A percentile compares a stretch with the other conserved stretches of the same genome.
Evolutionary conservation across 2,113 vertebrate species (phyloP).

Genomic region (Amblyopsis rosae): DNA sequence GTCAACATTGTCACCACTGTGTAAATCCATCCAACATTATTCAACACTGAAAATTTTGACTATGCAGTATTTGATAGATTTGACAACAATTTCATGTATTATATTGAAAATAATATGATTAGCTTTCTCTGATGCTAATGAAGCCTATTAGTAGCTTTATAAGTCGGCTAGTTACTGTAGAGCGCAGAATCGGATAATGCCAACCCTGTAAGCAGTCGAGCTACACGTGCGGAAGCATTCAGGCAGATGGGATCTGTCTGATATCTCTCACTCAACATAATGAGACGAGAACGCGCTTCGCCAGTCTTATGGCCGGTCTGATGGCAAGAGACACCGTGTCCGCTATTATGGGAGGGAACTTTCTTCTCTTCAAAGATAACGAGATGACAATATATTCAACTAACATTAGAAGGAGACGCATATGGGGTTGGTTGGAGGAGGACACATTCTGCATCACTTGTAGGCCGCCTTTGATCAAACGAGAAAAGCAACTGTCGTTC

Average conservation of each 20-base stretch:
- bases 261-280: conserved; percentile 72
- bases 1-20: no score
- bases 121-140: no score
- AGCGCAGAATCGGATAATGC: no score
- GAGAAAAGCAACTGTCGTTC: conserved; percentile 66
- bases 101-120: no score
- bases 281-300: conserved; percentile 67
- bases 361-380: conserved; percentile 76
- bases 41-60: no score
- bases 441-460: conserved; percentile 60
- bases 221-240: conserved; percentile 58
- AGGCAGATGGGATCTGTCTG: conserved; percentile 73
- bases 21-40: no score
- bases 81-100: no score
- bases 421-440: conserved; percentile 38
- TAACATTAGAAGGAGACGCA: conserved; percentile 68
- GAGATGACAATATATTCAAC: conserved; percentile 77
- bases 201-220: no score
- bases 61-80: no score
- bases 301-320: conserved; percentile 62
- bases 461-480: conserved; percentile 71
- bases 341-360: conserved; percentile 67
- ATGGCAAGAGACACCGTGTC: conserved; percentile 70
- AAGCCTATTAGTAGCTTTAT: no score
- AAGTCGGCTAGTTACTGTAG: no score